Evolutionary conservation across 2,888 invertebrate genomes (phyloP).

Genomic region (Zonitis immaculata): DNA sequence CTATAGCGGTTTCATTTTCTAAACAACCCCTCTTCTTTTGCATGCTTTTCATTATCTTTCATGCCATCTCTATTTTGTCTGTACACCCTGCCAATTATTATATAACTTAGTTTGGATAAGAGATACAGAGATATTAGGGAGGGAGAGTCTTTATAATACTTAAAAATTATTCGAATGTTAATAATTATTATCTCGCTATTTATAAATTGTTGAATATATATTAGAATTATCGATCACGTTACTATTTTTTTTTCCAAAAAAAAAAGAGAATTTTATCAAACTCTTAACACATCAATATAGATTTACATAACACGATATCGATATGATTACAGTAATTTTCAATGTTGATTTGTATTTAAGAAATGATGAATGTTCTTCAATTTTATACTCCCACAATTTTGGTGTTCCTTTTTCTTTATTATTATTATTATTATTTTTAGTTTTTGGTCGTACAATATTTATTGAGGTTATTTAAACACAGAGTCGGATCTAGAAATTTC

Average conservation of each 20-base stretch:
- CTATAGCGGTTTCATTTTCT: background rate
- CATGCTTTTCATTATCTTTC: background rate
- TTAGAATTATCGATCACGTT: background rate
- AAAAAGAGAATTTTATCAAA: no score
- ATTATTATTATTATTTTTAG: no score
- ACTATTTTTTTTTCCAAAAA: no score
- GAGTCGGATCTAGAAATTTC: no score
- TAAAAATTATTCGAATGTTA: no score
- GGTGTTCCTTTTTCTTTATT: background rate
- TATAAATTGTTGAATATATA: no score
- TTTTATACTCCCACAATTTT: background rate
- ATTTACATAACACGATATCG: background rate
- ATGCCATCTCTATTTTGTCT: slow-evolving; percentile 9
- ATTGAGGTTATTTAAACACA: no score
- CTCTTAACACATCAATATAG: background rate
- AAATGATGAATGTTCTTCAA: background rate
- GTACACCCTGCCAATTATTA: slow-evolving; percentile 30
- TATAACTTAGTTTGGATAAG: slow-evolving; percentile 35
- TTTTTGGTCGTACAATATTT: no score
- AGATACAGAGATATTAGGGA: no score
- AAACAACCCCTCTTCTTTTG: background rate
- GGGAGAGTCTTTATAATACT: no score
- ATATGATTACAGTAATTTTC: background rate
- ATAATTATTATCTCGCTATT: no score
- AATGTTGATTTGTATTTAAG: no score